Evolutionary conservation across 2,113 vertebrate species (phyloP), one percentile per base, ranked within the genome.

Genomic region (Thamnaconus septentrionalis): DNA sequence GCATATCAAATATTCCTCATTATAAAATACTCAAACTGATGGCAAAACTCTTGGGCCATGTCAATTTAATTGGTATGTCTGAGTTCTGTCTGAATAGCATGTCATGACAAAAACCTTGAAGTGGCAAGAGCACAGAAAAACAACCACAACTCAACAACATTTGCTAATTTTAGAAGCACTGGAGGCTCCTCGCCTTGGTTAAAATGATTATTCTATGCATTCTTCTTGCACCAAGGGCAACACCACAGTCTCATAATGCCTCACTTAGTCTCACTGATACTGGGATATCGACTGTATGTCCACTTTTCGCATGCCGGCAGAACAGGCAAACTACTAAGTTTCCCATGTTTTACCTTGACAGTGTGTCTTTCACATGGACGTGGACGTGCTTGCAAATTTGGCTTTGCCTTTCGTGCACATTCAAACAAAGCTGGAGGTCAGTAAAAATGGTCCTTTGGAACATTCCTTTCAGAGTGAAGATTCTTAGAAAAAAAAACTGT

Each of bases 51-150:
- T 86, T 86, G 81, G 73, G 68, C 84, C 85, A 84, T 87, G 85
- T 65, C 83, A 88, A 84, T 92, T 90, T 90, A 92, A 92, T 90
- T 91, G 88, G 77, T 40, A 54, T 52, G 52, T 70, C 59, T 66
- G 53, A 70, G 71, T 48, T 39, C 68, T 41, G 48, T 70, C 51
- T 59, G 52, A 79, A 59, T 43, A 77, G 70, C 73, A 6, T 79
- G 76, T 58, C 69, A 78, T 57, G 60, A 55, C 65, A 69, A 59
- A 56, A 73, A 65, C 53, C 56, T 41, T 60, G 55, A 84, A 69
- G 73, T 86, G 80, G 87, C 72, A 59, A 78, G 53, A 64, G 66
- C 41, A 46, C 64, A 66, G 41, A 66, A 56, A 78, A 67, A 81
- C 41, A 73, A 46, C 9, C 12, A 4, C 1, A 0, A 46, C 72